Base-by-base conservation (phyloP, 2,888 invertebrate species). In the Drosophila rubida region DNA sequence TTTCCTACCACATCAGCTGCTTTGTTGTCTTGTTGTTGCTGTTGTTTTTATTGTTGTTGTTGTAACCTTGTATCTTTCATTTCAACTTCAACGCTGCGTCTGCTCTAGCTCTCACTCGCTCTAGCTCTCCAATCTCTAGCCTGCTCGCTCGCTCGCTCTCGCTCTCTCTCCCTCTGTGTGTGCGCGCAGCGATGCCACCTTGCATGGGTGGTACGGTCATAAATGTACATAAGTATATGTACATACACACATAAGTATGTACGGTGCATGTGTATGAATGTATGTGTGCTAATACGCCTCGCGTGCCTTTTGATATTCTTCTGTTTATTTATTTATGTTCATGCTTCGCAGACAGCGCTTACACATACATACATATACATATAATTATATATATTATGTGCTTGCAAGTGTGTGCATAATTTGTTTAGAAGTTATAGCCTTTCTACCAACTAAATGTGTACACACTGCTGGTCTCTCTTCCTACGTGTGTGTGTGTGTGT, bases 21-120 rank as follows among this genome's bases (percentile, higher is more conserved):
- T 79, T 70, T 61, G 61, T 75, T 59, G 76, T 64, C 61, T 57
- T 66, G 49, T 69, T 83, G 69, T 74, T 87, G 87, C 83, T 25
- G 5, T 7, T 7, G 23, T 51, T 51, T 13, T 37, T 57, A 46
- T 41, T 64, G 58, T 30, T 65, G 51, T 69, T 83, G 73, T 77
- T 87, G 87, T 87, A 81, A 83, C 84, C 80, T 87, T 83, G 87
- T 71, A 54, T 69, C 69, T 73, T 74, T 61, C 60, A 64, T 57
- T 69, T 61, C 63, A 78, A 73, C 76, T 73, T 49, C 76, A 57
- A 30, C 42, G 53, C 53, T 41, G 30, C 30, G 74, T 46, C 55
- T 60, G 39, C 53, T 55, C 39, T 51, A 35, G 44, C 45, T 22
- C 16, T 59, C 23, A 11, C 37, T 49, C 27, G 45, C 41, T 25